Evolutionary conservation across 2,797 vertebrate species (phyloP), one percentile per base, ranked within the genome.

Genomic region (Telmatherina bonti): DNA sequence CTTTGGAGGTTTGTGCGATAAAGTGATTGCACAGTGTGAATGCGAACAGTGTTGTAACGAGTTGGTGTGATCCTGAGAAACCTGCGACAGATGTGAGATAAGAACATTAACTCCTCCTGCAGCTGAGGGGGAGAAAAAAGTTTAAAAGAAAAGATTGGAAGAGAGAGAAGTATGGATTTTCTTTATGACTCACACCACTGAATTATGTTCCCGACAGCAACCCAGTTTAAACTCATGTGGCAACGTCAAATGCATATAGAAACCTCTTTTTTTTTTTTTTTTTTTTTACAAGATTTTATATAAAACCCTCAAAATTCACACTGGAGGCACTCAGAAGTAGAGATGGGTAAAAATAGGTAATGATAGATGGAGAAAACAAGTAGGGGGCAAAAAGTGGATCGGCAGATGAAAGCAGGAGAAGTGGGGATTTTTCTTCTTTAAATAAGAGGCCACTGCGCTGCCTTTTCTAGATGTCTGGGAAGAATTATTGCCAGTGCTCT

Each of bases 401-500:
- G 3, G 56, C 27, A 78, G 63, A 77, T 72, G 62, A 70, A 56
- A 70, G 38, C 3, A 2, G 52, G 35, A 53, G 43, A 73, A 67
- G 27, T 3, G 36, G 35, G 33, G 52, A 83, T 76, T 64, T 51
- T 59, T 74, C 72, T 73, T 36, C 12, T 36, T 36, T 36, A 11
- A 1, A 10, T 36, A 33, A 68, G 52, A 45, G 67, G 65, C 60
- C 74, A 67, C 7, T 47, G 53, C 0, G 8, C 26, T 57, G 22
- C 75, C 30, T 81, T 68, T 79, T 76, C 65, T 62, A 63, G 27
- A 68, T 74, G 53, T 74, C 59, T 1, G 22, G 2, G 7, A 69
- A 79, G 67, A 85, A 71, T 68, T 76, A 86, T 73, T 58, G 36
- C 75, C 64, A 83, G 70, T 71, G 71, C 22, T 77, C 12, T n/a